Evolutionary conservation across 2,888 invertebrate genomes (phyloP).

Genomic region (Boloria selene): DNA sequence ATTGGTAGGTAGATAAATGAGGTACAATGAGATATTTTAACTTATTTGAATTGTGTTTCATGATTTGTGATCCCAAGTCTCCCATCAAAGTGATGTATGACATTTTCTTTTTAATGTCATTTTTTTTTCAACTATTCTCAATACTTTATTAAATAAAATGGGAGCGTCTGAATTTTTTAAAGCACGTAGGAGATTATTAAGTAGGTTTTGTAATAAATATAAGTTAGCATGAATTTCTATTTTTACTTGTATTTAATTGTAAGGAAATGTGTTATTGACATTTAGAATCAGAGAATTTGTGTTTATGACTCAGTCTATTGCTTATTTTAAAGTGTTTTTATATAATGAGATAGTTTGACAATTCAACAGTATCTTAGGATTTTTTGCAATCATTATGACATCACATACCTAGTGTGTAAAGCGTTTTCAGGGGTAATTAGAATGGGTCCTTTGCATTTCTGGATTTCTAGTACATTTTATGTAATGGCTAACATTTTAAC

Average conservation of each 20-base stretch:
- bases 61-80: slow-evolving; percentile 52
- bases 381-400: slow-evolving; percentile 25
- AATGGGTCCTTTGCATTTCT: slow-evolving; percentile 17
- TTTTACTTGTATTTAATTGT: slow-evolving; percentile 57
- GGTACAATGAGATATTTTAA: slow-evolving; percentile 42
- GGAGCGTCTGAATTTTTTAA: slow-evolving; percentile 45
- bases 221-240: slow-evolving; percentile 64
- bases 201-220: slow-evolving; percentile 58
- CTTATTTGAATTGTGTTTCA: slow-evolving; percentile 27
- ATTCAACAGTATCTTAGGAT: slow-evolving; percentile 17
- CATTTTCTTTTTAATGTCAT: slow-evolving; percentile 6
- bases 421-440: slow-evolving; percentile 6
- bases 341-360: slow-evolving; percentile 18
- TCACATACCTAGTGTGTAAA: slow-evolving; percentile 23
- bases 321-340: slow-evolving; percentile 19
- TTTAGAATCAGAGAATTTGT: slow-evolving; percentile 58
- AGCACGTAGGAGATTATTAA: slow-evolving; percentile 53
- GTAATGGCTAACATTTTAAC: too few species aligned
- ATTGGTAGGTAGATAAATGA: slow-evolving; percentile 21
- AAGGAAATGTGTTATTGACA: slow-evolving; percentile 48
- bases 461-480: background rate
- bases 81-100: slow-evolving; percentile 14
- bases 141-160: slow-evolving; percentile 38
- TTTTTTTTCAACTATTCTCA: slow-evolving; percentile 12
- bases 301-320: slow-evolving; percentile 40